These are phyloP conservation scores for Coptodon bakossiorum DNA, from an alignment of 2,113 vertebrate genomes.

Conservation along the genomic window DNA sequence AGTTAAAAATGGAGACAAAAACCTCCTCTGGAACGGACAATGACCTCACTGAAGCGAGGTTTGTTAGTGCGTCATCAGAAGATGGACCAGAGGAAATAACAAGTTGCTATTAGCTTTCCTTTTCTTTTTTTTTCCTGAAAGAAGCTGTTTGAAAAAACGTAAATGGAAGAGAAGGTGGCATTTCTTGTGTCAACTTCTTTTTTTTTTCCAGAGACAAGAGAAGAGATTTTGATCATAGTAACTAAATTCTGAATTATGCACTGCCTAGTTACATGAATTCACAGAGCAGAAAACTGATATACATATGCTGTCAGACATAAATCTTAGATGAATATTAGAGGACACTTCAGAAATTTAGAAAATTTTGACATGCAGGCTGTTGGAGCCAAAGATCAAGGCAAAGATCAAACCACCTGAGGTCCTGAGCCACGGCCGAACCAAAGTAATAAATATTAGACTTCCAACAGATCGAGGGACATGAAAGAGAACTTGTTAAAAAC, in stretches of 20 bases:
- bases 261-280: not conserved
- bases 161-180: not conserved
- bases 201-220: not conserved
- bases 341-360: not conserved
- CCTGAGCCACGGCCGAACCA: not conserved
- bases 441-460: not conserved
- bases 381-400: not conserved
- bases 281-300: not conserved
- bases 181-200: not conserved
- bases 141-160: not conserved
- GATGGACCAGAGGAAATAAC: not conserved
- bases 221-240: not conserved
- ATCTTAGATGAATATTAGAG: not conserved
- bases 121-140: not conserved
- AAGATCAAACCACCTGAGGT: not conserved
- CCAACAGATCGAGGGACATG: not conserved
- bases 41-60: not conserved
- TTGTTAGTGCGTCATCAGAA: not conserved
- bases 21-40: not conserved
- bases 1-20: not conserved
- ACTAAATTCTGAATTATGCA: not conserved
- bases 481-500: not conserved
- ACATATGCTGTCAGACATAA: not conserved
- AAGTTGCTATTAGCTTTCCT: not conserved
- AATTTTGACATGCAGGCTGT: accelerated